Evolutionary conservation across 2,888 invertebrate genomes (phyloP), one percentile per base, ranked within the genome.

Genomic region (Drosophila cracens): DNA sequence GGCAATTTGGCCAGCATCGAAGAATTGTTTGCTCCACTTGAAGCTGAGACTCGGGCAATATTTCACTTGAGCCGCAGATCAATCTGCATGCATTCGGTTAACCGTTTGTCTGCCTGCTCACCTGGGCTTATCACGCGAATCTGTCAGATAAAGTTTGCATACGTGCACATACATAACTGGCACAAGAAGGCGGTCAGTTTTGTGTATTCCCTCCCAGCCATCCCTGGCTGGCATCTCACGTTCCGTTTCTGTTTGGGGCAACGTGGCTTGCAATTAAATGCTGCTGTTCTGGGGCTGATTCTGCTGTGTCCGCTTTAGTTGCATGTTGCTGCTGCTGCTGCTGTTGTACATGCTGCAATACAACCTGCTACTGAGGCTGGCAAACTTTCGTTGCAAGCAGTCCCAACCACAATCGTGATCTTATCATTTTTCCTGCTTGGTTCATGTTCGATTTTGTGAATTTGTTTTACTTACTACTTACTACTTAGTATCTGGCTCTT

Each of bases 401-500:
- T 61, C 51, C 62, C 74, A 74, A 70, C 8, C 25, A 25, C 82
- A 81, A 81, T 88, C 87, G 87, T 87, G 87, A 87, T 87, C 87
- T 86, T 87, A 87, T 87, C 87, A 88, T 87, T 79, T 79, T 74
- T 76, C 72, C 74, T 76, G 86, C 83, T 88, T 83, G 83, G 88
- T 85, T 87, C 86, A 87, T 84, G 84, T 86, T 86, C 89, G 82
- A 88, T 88, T 83, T 78, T 83, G 85, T 84, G 89, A 86, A 88
- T 86, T 86, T 88, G 87, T 81, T 82, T 86, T 84, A 82, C 74
- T 83, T 76, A 75, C 76, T 75, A 57, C 74, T 66, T 57, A 33
- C 64, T 66, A 66, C 54, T 34, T 25, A 16, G 46, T 62, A 60
- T 33, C 34, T 53, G 33, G 58, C 70, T 56, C 63, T 71, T 69